phyloP scores from a whole-genome alignment of 2,888 invertebrate genomes.

The Dromius quadrimaculatus region DNA sequence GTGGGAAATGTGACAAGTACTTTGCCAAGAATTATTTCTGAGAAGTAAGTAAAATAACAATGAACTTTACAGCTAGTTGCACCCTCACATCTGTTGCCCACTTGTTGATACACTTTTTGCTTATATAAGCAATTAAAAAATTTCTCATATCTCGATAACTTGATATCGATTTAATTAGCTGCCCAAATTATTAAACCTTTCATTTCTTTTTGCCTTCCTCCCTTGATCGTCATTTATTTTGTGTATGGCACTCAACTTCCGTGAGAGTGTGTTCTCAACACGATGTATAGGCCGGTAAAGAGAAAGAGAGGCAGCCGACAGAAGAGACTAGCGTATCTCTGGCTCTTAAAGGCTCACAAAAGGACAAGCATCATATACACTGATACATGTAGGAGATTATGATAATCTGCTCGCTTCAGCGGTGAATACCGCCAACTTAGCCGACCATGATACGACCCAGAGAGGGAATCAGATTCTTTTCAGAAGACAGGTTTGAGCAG shows the following conservation, averaged over 20 bases:
- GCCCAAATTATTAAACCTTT: no score
- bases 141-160: no score
- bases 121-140: no score
- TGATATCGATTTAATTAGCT: no score
- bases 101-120: no score
- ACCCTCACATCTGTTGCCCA: no score
- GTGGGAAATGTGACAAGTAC: no score
- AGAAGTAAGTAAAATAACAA: no score
- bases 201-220: neutral
- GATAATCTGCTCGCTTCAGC: conserved; percentile 56
- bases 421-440: conserved; percentile 58
- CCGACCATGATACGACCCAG: conserved; percentile 57
- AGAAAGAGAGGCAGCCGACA: neutral
- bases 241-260: conserved; percentile 3
- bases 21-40: no score
- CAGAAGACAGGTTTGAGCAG: no score
- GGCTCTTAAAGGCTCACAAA: conserved; percentile 54
- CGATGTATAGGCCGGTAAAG: neutral
- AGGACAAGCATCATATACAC: conserved; percentile 56
- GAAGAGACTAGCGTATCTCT: conserved; percentile 6
- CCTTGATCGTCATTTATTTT: neutral
- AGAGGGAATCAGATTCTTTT: neutral
- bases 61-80: no score
- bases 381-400: conserved; percentile 58
- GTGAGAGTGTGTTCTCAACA: neutral